Conservation (phyloP, 2,797 vertebrate species). For the Hypotaenidia okinawae region DNA sequence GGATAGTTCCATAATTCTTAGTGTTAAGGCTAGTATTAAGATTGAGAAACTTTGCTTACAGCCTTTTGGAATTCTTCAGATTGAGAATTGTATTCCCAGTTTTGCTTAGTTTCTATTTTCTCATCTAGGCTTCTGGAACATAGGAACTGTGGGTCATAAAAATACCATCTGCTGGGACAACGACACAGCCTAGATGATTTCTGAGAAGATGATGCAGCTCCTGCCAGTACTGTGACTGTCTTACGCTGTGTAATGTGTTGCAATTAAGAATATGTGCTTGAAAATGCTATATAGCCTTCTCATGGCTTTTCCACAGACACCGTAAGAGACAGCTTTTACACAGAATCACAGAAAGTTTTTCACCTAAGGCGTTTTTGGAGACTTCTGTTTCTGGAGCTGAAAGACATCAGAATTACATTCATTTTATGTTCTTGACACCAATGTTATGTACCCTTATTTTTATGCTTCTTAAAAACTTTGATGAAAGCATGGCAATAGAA, state of each 20-base stretch:
- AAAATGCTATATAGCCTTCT: slow-evolving; percentile 4
- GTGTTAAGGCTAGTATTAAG: background rate
- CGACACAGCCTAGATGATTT: slow-evolving; percentile 8
- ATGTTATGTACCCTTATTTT: background rate
- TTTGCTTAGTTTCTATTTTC: background rate
- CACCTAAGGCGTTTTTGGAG: background rate
- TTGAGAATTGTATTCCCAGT: background rate
- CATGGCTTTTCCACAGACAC: background rate
- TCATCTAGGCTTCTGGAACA: background rate
- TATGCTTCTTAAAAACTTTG: background rate
- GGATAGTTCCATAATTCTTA: background rate
- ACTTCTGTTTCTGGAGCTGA: background rate
- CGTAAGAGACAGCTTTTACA: background rate
- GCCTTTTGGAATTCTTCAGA: background rate
- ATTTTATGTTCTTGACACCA: background rate
- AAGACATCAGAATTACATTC: background rate
- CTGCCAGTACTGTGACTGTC: background rate
- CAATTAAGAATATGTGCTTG: slow-evolving; percentile 22
- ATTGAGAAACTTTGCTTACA: background rate
- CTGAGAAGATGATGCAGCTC: slow-evolving; percentile 5
- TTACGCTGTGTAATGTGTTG: background rate
- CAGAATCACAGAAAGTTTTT: background rate
- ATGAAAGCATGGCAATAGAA: background rate
- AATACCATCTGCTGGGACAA: slow-evolving; percentile 44
- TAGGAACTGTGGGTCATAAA: slow-evolving; percentile 9